Evolutionary conservation across 2,888 invertebrate species (phyloP).

Genomic region (Nycteola revayana): DNA sequence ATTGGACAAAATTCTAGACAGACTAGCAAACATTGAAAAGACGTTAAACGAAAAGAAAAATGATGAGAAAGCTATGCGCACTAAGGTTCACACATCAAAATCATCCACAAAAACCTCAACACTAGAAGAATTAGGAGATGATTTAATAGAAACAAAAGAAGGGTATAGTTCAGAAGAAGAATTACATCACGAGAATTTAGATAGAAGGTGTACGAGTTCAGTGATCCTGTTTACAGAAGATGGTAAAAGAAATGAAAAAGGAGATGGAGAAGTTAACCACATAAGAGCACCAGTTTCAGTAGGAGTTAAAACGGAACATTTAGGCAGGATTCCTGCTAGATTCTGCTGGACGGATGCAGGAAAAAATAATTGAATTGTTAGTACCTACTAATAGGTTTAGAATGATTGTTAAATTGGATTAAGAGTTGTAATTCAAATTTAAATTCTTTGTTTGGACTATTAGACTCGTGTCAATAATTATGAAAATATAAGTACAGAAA

Average conservation of each 20-base stretch:
- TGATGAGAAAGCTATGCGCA: background rate
- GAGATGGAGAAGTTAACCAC: constrained; percentile 43
- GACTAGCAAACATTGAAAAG: constrained; percentile 53
- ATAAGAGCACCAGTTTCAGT: constrained; percentile 22
- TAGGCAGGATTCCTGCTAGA: constrained; percentile 54
- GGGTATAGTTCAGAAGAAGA: constrained; percentile 52
- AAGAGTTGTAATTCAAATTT: too few relatives aligned
- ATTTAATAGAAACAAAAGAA: constrained; percentile 44
- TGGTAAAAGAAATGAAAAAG: constrained; percentile 28
- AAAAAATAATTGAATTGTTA: constrained; percentile 27
- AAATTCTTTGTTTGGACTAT: too few relatives aligned
- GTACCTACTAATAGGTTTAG: constrained; percentile 12
- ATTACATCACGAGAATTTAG: constrained; percentile 34
- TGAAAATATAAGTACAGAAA: too few relatives aligned
- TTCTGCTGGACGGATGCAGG: constrained; percentile 70
- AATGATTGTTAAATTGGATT: background rate
- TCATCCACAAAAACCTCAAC: constrained; percentile 40
- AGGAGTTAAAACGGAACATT: constrained; percentile 45
- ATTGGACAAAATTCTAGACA: constrained; percentile 54
- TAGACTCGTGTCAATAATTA: too few relatives aligned
- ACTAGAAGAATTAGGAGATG: constrained; percentile 56
- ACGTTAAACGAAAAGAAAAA: constrained; percentile 34
- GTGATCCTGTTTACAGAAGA: constrained; percentile 22
- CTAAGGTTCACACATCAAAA: constrained; percentile 11
- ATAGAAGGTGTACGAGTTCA: constrained; percentile 33